Evolutionary conservation across 2,888 invertebrate species (phyloP), one percentile per base, ranked within the genome.

Genomic region (Trissoscelio sp.): DNA sequence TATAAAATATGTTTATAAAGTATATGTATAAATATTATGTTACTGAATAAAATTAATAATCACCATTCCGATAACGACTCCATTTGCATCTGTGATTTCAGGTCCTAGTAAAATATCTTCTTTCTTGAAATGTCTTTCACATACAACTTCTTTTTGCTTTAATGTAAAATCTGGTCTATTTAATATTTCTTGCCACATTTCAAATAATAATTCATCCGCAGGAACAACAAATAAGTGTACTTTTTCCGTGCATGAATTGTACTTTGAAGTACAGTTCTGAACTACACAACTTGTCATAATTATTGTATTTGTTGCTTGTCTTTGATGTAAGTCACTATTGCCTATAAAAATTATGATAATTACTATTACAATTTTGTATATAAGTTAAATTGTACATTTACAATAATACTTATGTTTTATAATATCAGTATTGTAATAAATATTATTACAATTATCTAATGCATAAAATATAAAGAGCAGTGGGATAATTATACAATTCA

Each of bases 221-320:
- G 69, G 69, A 9, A 9, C 57, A 31, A 46, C 7, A 6, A 69
- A 69, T 46, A 69, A 57, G 46, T 69, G 69, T 69, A 44, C 46
- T 57, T 57, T 57, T 57, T 69, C 69, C 14, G 3, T 57, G 69
- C 57, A 57, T 57, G 46, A 57, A 57, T 69, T 57, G 46, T 57
- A 57, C 31, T 46, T 34, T 20, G 57, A 57, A 46, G 69, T 57
- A 57, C 69, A 69, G 24, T 57, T 55, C 28, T 57, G 55, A 20
- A 69, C 57, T 37, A 39, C 18, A 39, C 66, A 66, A 37, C 51
- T 12, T 22, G 66, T 20, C 66, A 66, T 66, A 11, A 58, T 14
- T 42, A 6, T 34, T 37, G n/a, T 16, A 31, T 16, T 31, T 53
- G 28, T 53, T 28, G 28, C 4, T 58, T 39, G 6, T 58, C 22